Conservation (phyloP, 2,888 invertebrate species). For the Pristionchus maxplancki region DNA sequence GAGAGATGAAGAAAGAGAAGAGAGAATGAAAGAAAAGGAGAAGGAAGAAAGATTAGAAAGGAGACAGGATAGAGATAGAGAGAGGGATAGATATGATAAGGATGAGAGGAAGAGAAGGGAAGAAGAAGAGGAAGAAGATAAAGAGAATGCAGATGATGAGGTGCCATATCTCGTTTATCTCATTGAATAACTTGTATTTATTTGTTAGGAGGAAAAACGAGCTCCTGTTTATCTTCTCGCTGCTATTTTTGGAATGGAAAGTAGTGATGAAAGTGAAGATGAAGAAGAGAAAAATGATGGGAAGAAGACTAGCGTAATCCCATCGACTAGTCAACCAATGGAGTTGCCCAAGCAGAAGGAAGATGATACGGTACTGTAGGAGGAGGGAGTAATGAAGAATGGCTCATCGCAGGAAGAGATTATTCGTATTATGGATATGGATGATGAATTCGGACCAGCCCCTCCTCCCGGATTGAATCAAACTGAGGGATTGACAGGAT, state of each 20-base stretch:
- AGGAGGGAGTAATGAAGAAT: background rate
- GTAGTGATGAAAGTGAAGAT: slow-evolving; percentile 44
- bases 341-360: background rate
- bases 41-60: slow-evolving; percentile 48
- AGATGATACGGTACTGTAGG: background rate
- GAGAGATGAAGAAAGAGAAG: slow-evolving; percentile 56
- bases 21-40: slow-evolving; percentile 48
- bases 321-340: background rate
- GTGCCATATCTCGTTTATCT: background rate
- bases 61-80: slow-evolving; percentile 33
- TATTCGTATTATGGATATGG: slow-evolving; percentile 61
- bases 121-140: slow-evolving; percentile 50
- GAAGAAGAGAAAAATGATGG: slow-evolving; percentile 56
- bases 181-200: background rate
- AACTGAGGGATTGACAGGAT: slow-evolving; percentile 49
- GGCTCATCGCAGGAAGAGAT: slow-evolving; percentile 51
- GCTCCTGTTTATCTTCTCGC: slow-evolving; percentile 45
- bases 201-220: background rate
- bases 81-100: slow-evolving; percentile 33
- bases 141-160: slow-evolving; percentile 1
- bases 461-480: slow-evolving; percentile 42
- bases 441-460: slow-evolving; percentile 66
- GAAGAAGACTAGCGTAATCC: background rate
- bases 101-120: slow-evolving; percentile 52
- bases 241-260: slow-evolving; percentile 40